Percentiles rank a stretch among this genome's conserved stretches.
Conservation (phyloP, 2,888 invertebrate genomes). For the Agriopis aurantiaria region DNA sequence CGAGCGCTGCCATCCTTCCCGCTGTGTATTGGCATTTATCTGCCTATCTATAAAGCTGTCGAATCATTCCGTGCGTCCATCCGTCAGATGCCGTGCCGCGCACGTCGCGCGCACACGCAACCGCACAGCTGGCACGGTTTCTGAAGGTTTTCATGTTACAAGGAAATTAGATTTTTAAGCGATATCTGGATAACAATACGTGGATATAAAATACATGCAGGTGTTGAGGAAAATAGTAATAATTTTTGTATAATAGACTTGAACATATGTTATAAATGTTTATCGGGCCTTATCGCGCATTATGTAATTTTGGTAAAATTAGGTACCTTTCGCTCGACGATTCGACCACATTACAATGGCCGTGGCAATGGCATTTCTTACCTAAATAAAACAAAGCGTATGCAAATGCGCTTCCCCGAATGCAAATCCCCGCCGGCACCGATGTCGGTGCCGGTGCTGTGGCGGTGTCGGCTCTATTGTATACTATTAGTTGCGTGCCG, state of each 20-base stretch:
- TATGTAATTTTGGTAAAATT: no score
- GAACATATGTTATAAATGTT: no score
- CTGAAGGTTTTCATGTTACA: neutral
- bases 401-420: no score
- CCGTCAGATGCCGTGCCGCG: neutral
- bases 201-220: neutral
- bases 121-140: neutral
- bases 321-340: no score
- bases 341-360: no score
- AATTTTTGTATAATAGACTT: no score
- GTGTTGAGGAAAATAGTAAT: neutral
- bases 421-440: no score
- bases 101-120: neutral
- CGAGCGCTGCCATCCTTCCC: no score
- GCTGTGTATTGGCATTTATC: neutral
- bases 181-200: neutral
- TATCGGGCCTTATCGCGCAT: no score
- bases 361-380: no score
- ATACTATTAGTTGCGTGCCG: slow-evolving; percentile 9
- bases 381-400: no score
- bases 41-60: neutral
- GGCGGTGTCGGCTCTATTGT: slow-evolving; percentile 8
- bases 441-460: no score
- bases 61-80: neutral
- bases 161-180: neutral